A percentile compares a stretch with the other conserved stretches of the same genome.
Conservation (phyloP, 2,888 invertebrate genomes). For the Sminthurinus aureus region DNA sequence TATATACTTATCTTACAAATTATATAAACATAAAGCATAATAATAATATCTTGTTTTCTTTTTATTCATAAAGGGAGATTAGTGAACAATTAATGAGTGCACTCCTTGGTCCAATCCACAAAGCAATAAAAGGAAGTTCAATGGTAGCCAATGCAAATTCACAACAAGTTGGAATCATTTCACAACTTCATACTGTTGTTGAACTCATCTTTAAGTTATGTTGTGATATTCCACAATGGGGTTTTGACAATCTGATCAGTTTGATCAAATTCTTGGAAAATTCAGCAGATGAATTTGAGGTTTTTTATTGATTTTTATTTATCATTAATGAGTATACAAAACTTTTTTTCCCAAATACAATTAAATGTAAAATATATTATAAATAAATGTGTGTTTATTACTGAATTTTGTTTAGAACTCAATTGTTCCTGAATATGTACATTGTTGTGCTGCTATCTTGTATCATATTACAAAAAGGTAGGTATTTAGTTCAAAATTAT, state of each 20-base stretch:
- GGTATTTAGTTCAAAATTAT: too few species aligned
- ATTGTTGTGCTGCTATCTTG: slow-evolving; percentile 76
- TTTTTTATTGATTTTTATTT: slow-evolving; percentile 25
- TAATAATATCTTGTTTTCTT: neutral
- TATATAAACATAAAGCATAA: too few species aligned
- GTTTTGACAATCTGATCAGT: slow-evolving; percentile 50
- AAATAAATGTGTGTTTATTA: too few species aligned
- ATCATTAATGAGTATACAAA: too few species aligned
- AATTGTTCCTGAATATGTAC: slow-evolving; percentile 57
- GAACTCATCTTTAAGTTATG: slow-evolving; percentile 83
- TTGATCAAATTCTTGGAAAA: slow-evolving; percentile 56
- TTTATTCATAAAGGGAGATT: neutral
- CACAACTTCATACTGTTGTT: slow-evolving; percentile 72
- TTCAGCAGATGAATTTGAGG: slow-evolving; percentile 52
- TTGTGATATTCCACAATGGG: slow-evolving; percentile 56
- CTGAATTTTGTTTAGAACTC: neutral
- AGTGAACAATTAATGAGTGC: neutral
- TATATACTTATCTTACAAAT: too few species aligned
- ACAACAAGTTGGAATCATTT: slow-evolving; percentile 61
- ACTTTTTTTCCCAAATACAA: too few species aligned
- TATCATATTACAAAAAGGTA: slow-evolving; percentile 79
- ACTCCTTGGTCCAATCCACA: neutral
- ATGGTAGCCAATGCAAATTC: slow-evolving; percentile 52
- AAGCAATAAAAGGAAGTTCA: slow-evolving; percentile 37
- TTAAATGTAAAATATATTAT: too few species aligned